Evolutionary conservation across 2,888 invertebrate genomes (phyloP), one percentile per base, ranked within the genome.

Genomic region (Bedellia somnulentella): DNA sequence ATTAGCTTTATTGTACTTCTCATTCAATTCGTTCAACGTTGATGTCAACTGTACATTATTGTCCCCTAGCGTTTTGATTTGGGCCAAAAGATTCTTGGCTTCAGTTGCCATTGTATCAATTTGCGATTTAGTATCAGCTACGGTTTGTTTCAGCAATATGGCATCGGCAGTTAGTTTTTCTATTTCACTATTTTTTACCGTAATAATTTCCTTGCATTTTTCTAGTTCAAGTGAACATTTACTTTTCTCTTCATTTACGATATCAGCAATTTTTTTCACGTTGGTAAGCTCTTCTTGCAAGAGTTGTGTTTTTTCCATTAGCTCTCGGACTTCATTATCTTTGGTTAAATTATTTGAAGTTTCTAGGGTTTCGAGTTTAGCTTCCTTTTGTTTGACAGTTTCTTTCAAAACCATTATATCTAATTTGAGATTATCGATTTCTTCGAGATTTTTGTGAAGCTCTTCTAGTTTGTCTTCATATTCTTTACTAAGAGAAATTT

Each of bases 121-220:
- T 2, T 51, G 38, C 6, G 44, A 38, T 3, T 52, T 49, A 16
- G 63, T 54, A 10, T 67, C 56, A 26, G 58, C 59, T 0, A 63
- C 42, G 2, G 58, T 48, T 37, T 62, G 55, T 38, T 47, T 56
- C n/a, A 73, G 41, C n/a, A 52, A 39, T 9, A 59, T 33, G 34
- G 63, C 53, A 32, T 73, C 63, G 4, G 57, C 45, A 2, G 70
- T 50, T 43, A 78, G 59, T 13, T 47, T 49, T 18, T 63, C 57
- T 15, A 78, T 38, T 30, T 60, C 61, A 2, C 45, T 41, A 24
- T 62, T 55, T 34, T 66, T 64, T 5, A 53, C 45, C 35, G 49
- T 51, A 11, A 63, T 53, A 6, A 49, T 58, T 4, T 49, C 48
- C 22, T 49, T 44, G 23, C 76, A 68, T 30, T 51, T 59, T 43